A percentile compares a stretch with the other conserved stretches of the same genome.
Conservation (phyloP, 2,888 invertebrate genomes). For the Catonia carolina region DNA sequence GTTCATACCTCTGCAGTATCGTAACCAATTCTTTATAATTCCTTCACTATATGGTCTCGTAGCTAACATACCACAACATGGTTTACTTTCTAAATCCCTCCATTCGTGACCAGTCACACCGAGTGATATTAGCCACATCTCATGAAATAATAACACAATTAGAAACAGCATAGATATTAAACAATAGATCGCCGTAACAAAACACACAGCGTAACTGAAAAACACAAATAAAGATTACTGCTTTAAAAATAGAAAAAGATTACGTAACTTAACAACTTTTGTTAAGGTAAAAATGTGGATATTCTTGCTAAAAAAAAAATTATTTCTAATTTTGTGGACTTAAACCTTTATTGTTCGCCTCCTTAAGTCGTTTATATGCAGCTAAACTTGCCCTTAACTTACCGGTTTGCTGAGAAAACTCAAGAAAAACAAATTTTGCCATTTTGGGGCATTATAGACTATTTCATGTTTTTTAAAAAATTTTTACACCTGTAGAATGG, state of each 20-base stretch:
- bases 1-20: conserved; percentile 31
- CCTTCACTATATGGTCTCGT: conserved; percentile 35
- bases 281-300: not conserved
- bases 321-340: no score
- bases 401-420: no score
- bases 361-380: no score
- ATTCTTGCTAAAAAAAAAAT: not conserved
- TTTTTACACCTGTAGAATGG: no score
- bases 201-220: conserved; percentile 51
- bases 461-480: no score
- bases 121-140: conserved; percentile 45
- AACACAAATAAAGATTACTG: no score
- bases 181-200: conserved; percentile 50
- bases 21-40: conserved; percentile 34
- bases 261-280: not conserved
- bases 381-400: no score
- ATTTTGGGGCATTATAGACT: no score
- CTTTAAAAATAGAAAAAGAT: no score
- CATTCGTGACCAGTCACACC: conserved; percentile 49
- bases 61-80: conserved; percentile 29
- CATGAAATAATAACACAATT: conserved; percentile 41
- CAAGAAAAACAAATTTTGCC: no score
- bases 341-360: no score
- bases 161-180: conserved; percentile 41
- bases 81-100: conserved; percentile 36